phyloP scores from a whole-genome alignment of 2,888 invertebrate species.

The Cerceris rybyensis region DNA sequence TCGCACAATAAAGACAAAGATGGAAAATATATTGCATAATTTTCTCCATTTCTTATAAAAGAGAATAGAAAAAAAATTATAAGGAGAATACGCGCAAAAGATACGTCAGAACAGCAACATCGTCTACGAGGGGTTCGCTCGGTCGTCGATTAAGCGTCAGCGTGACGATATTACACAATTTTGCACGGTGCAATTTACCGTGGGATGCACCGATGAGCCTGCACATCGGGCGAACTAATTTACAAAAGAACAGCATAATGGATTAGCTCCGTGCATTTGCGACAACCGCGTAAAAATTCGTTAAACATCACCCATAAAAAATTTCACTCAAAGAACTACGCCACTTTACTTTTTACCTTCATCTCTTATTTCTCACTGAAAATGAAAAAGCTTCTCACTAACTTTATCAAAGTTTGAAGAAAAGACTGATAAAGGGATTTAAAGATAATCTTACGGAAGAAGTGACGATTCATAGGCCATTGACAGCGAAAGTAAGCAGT shows the following conservation, averaged over 20 bases:
- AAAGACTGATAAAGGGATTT: too few relatives aligned
- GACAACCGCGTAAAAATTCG: background rate
- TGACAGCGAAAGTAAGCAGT: constrained; percentile 52
- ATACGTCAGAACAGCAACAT: background rate
- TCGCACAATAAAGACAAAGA: too few relatives aligned
- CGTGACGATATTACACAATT: constrained; percentile 45
- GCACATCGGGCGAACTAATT: constrained; percentile 10
- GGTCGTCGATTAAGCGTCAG: constrained; percentile 7
- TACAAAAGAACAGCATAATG: background rate
- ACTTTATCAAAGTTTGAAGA: too few relatives aligned
- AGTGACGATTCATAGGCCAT: constrained; percentile 3
- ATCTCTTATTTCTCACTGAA: too few relatives aligned
- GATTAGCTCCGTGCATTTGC: background rate
- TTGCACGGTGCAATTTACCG: constrained; percentile 40
- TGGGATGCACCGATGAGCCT: constrained; percentile 31
- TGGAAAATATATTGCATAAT: too few relatives aligned
- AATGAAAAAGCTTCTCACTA: too few relatives aligned
- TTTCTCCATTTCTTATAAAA: background rate
- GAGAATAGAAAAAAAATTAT: background rate
- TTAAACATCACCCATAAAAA: too few relatives aligned
- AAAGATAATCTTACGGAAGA: too few relatives aligned
- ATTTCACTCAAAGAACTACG: too few relatives aligned
- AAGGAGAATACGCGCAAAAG: background rate
- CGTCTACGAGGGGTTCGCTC: background rate
- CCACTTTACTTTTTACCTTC: too few relatives aligned